A percentile compares a stretch with the other conserved stretches of the same genome.
Conservation (phyloP, 2,113 vertebrate species). For the Lathamus discolor region DNA sequence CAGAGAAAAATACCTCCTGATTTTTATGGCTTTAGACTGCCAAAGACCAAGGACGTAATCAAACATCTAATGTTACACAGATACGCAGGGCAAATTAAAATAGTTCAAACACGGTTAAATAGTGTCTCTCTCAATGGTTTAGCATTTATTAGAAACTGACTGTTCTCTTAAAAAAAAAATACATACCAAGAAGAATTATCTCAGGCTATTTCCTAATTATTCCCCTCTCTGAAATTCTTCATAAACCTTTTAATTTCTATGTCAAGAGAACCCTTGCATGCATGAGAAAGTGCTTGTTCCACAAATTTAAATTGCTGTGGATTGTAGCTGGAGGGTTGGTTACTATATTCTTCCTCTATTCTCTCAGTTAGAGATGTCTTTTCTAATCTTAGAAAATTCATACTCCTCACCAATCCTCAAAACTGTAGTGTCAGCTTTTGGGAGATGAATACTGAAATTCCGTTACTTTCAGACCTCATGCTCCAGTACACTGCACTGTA, state of each 20-base stretch:
- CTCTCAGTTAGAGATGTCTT: background rate
- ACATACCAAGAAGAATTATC: background rate
- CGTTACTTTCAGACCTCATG: background rate
- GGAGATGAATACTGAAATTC: background rate
- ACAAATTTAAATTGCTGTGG: background rate
- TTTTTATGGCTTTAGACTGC: conserved; percentile 3
- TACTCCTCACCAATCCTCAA: background rate
- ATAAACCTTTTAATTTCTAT: background rate
- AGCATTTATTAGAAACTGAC: background rate
- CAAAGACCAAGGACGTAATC: background rate
- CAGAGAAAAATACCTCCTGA: background rate
- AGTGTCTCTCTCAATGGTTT: background rate
- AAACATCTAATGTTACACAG: background rate
- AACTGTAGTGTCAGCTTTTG: conserved; percentile 16
- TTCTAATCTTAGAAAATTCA: conserved; percentile 12
- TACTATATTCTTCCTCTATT: conserved; percentile 4
- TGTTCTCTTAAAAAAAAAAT: background rate
- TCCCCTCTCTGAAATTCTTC: background rate
- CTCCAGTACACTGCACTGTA: background rate
- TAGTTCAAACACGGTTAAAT: background rate
- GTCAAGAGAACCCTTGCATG: background rate
- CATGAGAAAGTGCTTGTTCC: background rate
- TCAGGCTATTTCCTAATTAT: background rate
- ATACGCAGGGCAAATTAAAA: background rate
- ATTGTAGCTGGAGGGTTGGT: background rate